Percentiles rank a stretch among this genome's conserved stretches.
Conservation (phyloP, 2,888 invertebrate genomes). For the Lasioglossum leucozonium region DNA sequence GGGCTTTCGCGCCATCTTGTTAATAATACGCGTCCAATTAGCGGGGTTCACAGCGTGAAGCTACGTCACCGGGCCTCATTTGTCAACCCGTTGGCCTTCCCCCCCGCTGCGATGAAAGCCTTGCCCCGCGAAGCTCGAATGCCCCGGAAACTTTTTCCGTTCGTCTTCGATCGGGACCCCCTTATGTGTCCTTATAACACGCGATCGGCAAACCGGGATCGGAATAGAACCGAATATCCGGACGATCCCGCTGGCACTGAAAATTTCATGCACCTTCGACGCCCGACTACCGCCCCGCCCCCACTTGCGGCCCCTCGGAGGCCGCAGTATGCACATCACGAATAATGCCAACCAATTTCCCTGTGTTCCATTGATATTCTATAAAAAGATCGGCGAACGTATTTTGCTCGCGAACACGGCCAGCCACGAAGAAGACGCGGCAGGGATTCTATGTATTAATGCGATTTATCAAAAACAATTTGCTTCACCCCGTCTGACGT, state of each 20-base stretch:
- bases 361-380: neutral
- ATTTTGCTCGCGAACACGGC: neutral
- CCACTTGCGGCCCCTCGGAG: neutral
- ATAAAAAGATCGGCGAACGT: neutral
- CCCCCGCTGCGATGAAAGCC: constrained; percentile 68
- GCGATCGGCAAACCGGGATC: constrained; percentile 35
- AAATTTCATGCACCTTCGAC: constrained; percentile 42
- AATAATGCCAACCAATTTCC: constrained; percentile 18
- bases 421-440: neutral
- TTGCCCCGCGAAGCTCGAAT: no score
- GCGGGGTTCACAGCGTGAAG: constrained; percentile 62
- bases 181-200: constrained; percentile 23
- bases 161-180: constrained; percentile 60
- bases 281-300: no score
- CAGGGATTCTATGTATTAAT: no score
- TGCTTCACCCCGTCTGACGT: no score
- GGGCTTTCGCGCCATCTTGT: constrained; percentile 60
- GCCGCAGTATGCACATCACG: neutral
- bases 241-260: constrained; percentile 17
- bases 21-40: constrained; percentile 77
- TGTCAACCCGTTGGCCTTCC: constrained; percentile 67
- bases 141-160: constrained; percentile 61
- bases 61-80: constrained; percentile 66
- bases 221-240: constrained; percentile 24
- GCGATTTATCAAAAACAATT: no score